Base-by-base conservation (phyloP, 2,113 vertebrate species). In the Bubo blakistoni region DNA sequence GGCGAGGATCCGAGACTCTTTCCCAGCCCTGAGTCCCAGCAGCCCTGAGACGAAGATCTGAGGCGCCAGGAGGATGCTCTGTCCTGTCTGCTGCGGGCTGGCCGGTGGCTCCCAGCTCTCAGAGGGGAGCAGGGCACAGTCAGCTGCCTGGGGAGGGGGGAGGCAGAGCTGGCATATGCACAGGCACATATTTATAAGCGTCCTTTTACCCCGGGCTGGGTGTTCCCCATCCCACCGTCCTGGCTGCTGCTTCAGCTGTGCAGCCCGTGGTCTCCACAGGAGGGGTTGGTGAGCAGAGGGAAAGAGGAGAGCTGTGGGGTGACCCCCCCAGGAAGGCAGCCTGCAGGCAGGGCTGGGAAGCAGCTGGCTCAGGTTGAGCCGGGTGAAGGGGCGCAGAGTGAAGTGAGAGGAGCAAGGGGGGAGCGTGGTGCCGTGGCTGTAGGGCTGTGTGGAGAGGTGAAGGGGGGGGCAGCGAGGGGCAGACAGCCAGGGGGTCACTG, bases 1-100 rank as follows among this genome's bases (percentile, higher is more conserved):
- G 91, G 98, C 26, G 10, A 98, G 98, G 97, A 99, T 99, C 92
- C 98, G 99, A 30, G 98, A 98, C 66, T 99, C 99, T 0, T 99
- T 99, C 92, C 98, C 98, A 5, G 96, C 88, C 52, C 70, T 98
- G 65, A 97, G 95, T 78, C 89, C 98, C 25, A 77, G 18, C 1
- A 97, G 98, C 57, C 98, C 98, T 0, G 98, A 99, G 92, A 99
- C 98, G 3, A 98, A 99, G 93, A 96, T 99, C 34, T 99, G 95
- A 98, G 83, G 76, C 6, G 1, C 10, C 14, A 17, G 55, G 81
- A 82, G 32, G 89, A 84, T 27, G 63, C 55, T 86, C 17, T 40
- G 57, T 84, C 65, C 47, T 42, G 25, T 87, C 26, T 29, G 49
- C 63, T 0, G 0, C 22, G 84, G 91, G 86, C 81, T 74, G 36